A percentile compares a stretch with the other conserved stretches of the same genome.
These are phyloP conservation scores for Chrysina gloriosa DNA, from an alignment of 2,888 invertebrate species.

Conservation along the genomic window DNA sequence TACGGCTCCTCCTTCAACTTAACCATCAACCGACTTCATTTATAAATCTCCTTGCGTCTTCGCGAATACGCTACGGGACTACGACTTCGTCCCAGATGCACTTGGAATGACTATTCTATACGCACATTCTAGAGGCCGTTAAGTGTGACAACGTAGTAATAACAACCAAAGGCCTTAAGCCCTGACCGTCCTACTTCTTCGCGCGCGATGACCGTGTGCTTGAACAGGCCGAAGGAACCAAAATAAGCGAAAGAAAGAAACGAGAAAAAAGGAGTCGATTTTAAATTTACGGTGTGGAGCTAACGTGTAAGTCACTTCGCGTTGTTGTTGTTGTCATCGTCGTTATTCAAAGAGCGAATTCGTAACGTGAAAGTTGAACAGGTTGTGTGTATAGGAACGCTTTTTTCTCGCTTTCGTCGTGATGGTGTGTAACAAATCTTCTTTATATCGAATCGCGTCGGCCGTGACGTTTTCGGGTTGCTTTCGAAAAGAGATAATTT, in stretches of 20 bases:
- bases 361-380: background rate
- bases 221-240: background rate
- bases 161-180: constrained; percentile 29
- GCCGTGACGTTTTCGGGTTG: constrained; percentile 1
- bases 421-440: background rate
- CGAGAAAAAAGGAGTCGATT: background rate
- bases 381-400: background rate
- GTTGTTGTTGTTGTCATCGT: background rate
- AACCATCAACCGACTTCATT: background rate
- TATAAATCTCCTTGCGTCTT: background rate
- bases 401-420: background rate
- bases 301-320: background rate
- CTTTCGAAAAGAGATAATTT: constrained; percentile 4
- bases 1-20: too few relatives aligned
- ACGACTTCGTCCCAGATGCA: background rate
- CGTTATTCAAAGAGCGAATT: background rate
- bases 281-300: constrained; percentile 4
- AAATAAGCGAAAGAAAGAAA: background rate
- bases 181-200: constrained; percentile 32
- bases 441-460: background rate
- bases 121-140: background rate
- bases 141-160: constrained; percentile 29
- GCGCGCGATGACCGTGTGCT: background rate
- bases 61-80: background rate
- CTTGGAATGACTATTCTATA: background rate